Base-by-base conservation (phyloP, 2,113 vertebrate genomes). In the Lamprotornis superbus region DNA sequence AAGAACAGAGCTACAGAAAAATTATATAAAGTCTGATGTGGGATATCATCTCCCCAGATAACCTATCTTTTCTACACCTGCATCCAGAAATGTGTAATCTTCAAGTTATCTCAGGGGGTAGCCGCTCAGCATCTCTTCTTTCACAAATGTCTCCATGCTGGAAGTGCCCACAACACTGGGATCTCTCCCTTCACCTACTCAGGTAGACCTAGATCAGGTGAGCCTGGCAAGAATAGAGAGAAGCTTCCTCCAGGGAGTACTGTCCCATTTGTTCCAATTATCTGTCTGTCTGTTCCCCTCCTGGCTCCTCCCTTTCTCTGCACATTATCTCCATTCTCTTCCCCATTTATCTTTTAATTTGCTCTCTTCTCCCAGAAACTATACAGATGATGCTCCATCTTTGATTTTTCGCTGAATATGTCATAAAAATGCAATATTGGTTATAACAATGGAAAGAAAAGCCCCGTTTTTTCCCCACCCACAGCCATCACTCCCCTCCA, bases 91-190 rank as follows among this genome's bases (percentile, higher is more conserved):
- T 47, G 8, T 46, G 10, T 44, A 15, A 33, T 69, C 56, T 68
- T 31, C 30, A 22, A 50, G 30, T 46, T 35, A 65, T 61, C 24
- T 14, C 9, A 37, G 13, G n/a, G 75, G 75, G 25, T 3, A 63
- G 22, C 6, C 15, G 14, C 12, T 73, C 42, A 33, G 7, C 1
- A 19, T 42, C 17, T 10, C 31, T 83, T 81, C 37, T 31, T 77
- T 73, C 46, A 57, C 20, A 9, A 47, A 13, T 7, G 4, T 5
- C 5, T 73, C 18, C 33, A 12, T 10, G 22, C 23, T 59, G 35
- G 21, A 70, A 50, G 14, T 46, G 10, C 22, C 42, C 16, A 57
- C 0, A 0, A 55, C 28, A 57, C 27, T 69, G 25, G 12, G 13
- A 46, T 35, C 28, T 75, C 33, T 61, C 8, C 7, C 9, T 60